Percentiles rank a stretch among this genome's conserved stretches.
phyloP scores from a whole-genome alignment of 2,113 vertebrate genomes.

The Pachyramphus minor region DNA sequence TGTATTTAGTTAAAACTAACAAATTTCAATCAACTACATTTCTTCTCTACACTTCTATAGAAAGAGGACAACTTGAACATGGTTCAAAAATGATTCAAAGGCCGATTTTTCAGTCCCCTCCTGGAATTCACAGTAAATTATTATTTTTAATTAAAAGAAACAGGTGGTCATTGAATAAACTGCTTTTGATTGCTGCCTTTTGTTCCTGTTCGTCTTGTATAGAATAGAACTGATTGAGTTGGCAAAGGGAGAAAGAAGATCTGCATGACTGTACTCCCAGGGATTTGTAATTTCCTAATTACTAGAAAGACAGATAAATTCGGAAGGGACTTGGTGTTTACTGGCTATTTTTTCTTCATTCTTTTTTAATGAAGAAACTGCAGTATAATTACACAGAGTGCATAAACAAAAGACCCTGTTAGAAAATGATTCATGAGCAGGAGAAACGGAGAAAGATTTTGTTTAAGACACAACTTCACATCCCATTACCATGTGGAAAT shows the following conservation, averaged over 20 bases:
- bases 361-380: constrained; percentile 52
- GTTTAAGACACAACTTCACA: neutral
- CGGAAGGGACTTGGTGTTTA: neutral
- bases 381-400: constrained; percentile 22
- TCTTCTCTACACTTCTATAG: neutral
- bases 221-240: constrained; percentile 24
- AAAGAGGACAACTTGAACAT: neutral
- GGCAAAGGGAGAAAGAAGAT: constrained; percentile 25
- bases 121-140: constrained; percentile 6
- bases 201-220: neutral
- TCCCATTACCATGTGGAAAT: neutral
- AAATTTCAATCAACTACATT: neutral
- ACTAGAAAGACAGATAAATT: constrained; percentile 25
- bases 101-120: neutral
- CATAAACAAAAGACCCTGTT: neutral
- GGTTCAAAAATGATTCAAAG: neutral
- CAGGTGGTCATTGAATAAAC: constrained; percentile 27
- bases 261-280: neutral
- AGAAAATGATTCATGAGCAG: neutral
- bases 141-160: constrained; percentile 39
- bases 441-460: neutral
- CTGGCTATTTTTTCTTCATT: neutral
- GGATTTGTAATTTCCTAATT: constrained; percentile 53
- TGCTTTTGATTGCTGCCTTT: constrained; percentile 33
- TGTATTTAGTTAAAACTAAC: neutral